Percentiles rank a stretch among this genome's conserved stretches.
Conservation (phyloP, 92 coral and sea anemone species). For the Parazoanthus darwini region DNA sequence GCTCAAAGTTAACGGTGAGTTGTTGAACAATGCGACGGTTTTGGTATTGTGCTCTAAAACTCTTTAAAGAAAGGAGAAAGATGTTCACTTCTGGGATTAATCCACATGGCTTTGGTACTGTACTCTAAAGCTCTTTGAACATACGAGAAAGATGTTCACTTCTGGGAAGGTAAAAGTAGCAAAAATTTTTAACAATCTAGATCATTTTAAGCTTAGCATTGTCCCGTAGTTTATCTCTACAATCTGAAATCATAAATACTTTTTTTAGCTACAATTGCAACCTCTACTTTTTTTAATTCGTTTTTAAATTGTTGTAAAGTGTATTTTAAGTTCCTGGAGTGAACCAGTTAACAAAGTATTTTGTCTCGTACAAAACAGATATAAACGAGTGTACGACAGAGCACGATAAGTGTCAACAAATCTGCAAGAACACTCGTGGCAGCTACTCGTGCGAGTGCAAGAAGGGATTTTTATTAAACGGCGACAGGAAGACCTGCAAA, state of each 20-base stretch:
- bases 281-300: not conserved
- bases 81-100: not conserved
- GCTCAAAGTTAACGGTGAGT: conserved; percentile 70
- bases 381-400: conserved; percentile 64
- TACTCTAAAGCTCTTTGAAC: not conserved
- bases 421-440: conserved; percentile 75
- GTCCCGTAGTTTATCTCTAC: too few relatives aligned
- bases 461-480: conserved; percentile 51
- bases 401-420: conserved; percentile 60
- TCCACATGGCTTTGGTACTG: not conserved
- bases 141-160: not conserved
- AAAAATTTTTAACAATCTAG: too few relatives aligned
- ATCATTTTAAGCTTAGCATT: too few relatives aligned
- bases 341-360: not conserved
- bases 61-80: not conserved
- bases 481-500: conserved; percentile 59
- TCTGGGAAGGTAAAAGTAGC: too few relatives aligned
- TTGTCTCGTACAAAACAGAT: conserved; percentile 32
- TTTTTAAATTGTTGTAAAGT: not conserved
- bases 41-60: not conserved
- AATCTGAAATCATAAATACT: too few relatives aligned
- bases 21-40: not conserved
- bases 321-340: not conserved
- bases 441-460: conserved; percentile 68
- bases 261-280: too few relatives aligned